These are phyloP conservation scores for Sceliomorpha sp. DNA, from an alignment of 2,888 invertebrate genomes.

Conservation along the genomic window DNA sequence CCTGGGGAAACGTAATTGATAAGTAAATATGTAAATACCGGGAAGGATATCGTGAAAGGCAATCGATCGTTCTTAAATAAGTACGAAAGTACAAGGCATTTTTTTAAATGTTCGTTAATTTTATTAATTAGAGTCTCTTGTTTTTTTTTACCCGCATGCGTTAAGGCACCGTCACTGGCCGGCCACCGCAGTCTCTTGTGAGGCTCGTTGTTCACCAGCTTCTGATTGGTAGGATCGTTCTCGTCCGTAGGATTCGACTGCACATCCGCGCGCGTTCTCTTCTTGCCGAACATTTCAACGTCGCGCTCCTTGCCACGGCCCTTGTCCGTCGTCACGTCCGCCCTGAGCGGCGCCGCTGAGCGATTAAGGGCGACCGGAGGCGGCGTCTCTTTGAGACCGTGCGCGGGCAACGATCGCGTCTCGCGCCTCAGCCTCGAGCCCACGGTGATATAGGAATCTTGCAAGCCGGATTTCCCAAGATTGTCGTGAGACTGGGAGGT, in stretches of 20 bases:
- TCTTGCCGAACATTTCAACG: conserved; percentile 64
- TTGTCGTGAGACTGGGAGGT: conserved; percentile 33
- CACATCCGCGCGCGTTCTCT: conserved; percentile 69
- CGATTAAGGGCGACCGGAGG: too few relatives aligned
- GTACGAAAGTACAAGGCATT: too few relatives aligned
- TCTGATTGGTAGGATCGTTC: conserved; percentile 77
- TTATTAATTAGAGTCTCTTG: too few relatives aligned
- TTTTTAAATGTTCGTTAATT: neutral
- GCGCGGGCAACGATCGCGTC: conserved; percentile 33
- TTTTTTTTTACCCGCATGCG: conserved; percentile 49
- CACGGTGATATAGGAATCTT: conserved; percentile 7
- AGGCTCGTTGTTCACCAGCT: conserved; percentile 55
- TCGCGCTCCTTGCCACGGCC: conserved; percentile 49
- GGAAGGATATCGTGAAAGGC: too few relatives aligned
- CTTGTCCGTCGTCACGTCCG: conserved; percentile 2
- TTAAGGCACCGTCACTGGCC: conserved; percentile 51
- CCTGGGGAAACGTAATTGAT: conserved; percentile 24
- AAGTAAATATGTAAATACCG: neutral
- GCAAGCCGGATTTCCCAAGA: conserved; percentile 20
- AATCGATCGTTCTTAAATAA: too few relatives aligned
- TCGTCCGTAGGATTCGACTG: conserved; percentile 76
- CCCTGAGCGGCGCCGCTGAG: neutral
- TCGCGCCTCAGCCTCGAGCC: conserved; percentile 31
- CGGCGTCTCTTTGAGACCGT: conserved; percentile 14
- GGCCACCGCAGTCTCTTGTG: conserved; percentile 66